A percentile compares a stretch with the other conserved stretches of the same genome.
Evolutionary conservation across 2,113 vertebrate species (phyloP).

Genomic region (Capricornis sumatraensis): DNA sequence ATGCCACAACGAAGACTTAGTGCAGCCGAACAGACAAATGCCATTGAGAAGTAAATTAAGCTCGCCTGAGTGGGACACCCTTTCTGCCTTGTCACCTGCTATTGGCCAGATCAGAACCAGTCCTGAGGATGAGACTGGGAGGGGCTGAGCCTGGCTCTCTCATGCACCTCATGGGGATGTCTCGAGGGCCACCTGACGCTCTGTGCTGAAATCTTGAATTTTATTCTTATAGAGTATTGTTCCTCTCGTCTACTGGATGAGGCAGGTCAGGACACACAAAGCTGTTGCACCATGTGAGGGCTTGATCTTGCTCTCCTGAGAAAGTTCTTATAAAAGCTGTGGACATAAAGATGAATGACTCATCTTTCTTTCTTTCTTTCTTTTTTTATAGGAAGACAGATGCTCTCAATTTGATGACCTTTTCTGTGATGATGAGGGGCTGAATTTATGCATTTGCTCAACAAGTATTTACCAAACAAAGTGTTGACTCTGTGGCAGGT

Average conservation of each 20-base stretch:
- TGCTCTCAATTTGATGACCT: constrained; percentile 19
- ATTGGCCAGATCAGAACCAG: not conserved
- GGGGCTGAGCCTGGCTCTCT: not conserved
- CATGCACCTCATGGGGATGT: not conserved
- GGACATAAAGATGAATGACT: constrained; percentile 10
- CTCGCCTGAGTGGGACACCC: not conserved
- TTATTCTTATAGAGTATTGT: not conserved
- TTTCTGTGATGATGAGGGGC: constrained; percentile 6
- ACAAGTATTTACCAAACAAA: constrained; percentile 8
- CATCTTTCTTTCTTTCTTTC: not conserved
- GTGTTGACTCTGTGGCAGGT: constrained; percentile 51
- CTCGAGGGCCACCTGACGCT: not conserved
- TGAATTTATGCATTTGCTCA: constrained; percentile 25
- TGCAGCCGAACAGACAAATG: not conserved
- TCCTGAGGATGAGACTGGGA: not conserved
- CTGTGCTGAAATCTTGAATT: not conserved
- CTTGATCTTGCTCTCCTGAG: not conserved
- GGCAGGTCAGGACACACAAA: not conserved
- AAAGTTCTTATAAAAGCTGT: constrained; percentile 7
- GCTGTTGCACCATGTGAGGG: not conserved
- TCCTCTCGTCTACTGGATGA: not conserved
- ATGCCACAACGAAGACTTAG: not conserved
- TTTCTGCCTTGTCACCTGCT: not conserved
- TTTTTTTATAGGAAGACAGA: constrained; percentile 5
- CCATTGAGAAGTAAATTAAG: not conserved